phyloP scores from a whole-genome alignment of 1,140 invertebrate species.

The Dreissena rostriformis region DNA sequence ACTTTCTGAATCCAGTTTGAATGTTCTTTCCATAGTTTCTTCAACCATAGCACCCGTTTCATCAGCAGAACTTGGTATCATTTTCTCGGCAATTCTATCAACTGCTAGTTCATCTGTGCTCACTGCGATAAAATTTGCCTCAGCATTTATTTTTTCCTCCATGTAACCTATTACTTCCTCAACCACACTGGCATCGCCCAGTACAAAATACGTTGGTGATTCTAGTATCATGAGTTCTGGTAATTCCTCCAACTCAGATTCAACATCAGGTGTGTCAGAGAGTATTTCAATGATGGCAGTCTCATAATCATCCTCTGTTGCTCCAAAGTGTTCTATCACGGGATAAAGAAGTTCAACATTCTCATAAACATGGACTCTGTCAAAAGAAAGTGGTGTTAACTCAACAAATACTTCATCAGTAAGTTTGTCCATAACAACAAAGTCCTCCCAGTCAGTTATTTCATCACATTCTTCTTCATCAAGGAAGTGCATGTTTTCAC shows the following conservation, averaged over 20 bases:
- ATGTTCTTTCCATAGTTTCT: neutral
- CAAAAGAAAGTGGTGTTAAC: neutral
- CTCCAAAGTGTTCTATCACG: neutral
- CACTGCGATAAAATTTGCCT: neutral
- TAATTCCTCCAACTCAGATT: neutral
- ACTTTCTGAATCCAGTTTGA: neutral
- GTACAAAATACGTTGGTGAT: constrained; percentile 26
- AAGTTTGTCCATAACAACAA: neutral
- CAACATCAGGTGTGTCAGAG: neutral
- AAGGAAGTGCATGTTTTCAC: neutral
- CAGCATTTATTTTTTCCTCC: constrained; percentile 3
- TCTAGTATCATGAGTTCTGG: constrained; percentile 6
- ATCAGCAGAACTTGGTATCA: neutral
- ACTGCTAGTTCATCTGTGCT: neutral
- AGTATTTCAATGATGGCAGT: neutral
- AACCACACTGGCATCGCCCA: neutral
- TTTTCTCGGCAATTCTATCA: neutral
- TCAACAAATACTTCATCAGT: neutral
- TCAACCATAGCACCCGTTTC: neutral
- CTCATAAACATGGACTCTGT: neutral
- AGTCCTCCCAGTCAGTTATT: neutral
- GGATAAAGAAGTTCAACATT: neutral
- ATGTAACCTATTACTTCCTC: neutral
- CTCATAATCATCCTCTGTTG: neutral
- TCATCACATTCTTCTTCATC: neutral